Percentiles rank a stretch among this genome's conserved stretches.
Conservation (phyloP, 2,888 invertebrate genomes). For the Mythimna lalbum region DNA sequence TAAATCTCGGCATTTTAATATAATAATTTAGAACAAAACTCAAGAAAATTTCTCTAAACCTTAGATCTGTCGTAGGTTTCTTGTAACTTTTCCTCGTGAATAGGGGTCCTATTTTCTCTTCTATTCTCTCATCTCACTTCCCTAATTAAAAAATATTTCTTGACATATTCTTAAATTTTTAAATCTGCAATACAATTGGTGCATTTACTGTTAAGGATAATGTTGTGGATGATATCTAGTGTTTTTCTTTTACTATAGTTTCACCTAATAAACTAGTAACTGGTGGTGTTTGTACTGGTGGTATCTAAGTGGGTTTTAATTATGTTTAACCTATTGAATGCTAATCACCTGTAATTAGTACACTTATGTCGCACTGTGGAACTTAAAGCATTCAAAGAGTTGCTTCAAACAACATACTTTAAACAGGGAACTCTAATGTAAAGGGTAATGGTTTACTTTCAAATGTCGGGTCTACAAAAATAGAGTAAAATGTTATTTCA, state of each 20-base stretch:
- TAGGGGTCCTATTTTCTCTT: not conserved
- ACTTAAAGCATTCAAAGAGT: too few relatives aligned
- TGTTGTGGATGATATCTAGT: not conserved
- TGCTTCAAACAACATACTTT: not conserved
- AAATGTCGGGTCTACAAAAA: slow-evolving; percentile 23
- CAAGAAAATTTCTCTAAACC: not conserved
- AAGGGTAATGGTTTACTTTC: not conserved
- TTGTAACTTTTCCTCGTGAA: not conserved
- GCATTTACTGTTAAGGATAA: not conserved
- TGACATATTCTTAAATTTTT: not conserved
- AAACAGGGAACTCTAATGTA: not conserved
- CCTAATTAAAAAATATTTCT: not conserved
- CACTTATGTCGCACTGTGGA: too few relatives aligned
- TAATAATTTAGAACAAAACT: not conserved
- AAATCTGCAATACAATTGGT: not conserved
- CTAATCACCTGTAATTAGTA: too few relatives aligned
- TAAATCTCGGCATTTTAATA: not conserved
- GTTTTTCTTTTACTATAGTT: not conserved
- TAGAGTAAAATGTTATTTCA: slow-evolving; percentile 50
- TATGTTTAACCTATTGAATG: too few relatives aligned
- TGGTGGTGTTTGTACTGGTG: too few relatives aligned
- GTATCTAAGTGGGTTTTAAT: not conserved
- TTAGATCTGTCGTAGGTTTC: not conserved
- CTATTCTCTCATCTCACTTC: not conserved
- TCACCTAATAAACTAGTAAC: too few relatives aligned